Evolutionary conservation across 2,113 vertebrate species (phyloP), one percentile per base, ranked within the genome.

Genomic region (Rynchops niger): DNA sequence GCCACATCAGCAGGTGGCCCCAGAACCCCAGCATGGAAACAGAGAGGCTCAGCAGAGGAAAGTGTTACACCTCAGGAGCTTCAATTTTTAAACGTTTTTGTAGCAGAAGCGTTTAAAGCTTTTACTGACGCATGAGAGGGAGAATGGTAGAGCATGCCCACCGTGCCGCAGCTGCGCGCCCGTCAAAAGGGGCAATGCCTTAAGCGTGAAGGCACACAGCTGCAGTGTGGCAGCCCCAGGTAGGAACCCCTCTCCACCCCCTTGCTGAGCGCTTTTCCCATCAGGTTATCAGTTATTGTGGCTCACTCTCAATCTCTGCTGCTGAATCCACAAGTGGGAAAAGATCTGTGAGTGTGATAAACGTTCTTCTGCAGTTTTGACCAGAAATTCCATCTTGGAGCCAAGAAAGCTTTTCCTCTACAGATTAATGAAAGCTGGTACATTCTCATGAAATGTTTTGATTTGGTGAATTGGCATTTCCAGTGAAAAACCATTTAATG

Each of bases 161-260:
- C 20, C 1, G 2, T 63, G 27, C 40, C 32, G 10, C 1, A 3
- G 65, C 5, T 17, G 4, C 5, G 0, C 15, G 16, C 12, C 5
- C 20, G 32, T 62, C 53, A 19, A 32, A 71, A 82, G 12, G 16
- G 15, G 6, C 32, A 17, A 0, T 52, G 27, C 43, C 49, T n/a
- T 18, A 6, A 17, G 17, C 0, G 1, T 19, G 45, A 40, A 50
- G 47, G 45, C 22, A 26, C n/a, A 21, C 22, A 83, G 34, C 63
- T 42, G 29, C 6, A 6, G 19, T 15, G 63, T 5, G 1, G 15
- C 65, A 56, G 56, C 27, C 23, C 14, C 45, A 20, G 13, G 3
- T 34, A 11, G 3, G 18, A 65, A 36, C 42, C 5, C 32, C 15
- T 76, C 63, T 94, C 26, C 58, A 16, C 1, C 9, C 3, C 17